phyloP scores from a whole-genome alignment of 2,797 vertebrate genomes.

The Xiphorhynchus erythropygius region DNA sequence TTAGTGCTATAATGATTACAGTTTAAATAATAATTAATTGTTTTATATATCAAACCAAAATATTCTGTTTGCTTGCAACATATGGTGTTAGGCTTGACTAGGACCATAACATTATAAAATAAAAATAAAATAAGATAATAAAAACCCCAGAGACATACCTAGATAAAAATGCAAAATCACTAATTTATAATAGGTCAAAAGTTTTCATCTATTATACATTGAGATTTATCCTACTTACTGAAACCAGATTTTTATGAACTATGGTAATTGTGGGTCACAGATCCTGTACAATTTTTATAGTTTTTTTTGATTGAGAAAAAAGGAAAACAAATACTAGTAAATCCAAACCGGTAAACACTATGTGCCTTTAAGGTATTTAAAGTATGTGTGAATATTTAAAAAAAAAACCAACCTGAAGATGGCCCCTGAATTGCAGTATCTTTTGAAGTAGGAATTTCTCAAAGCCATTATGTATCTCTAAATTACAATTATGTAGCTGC shows the following conservation, averaged over 20 bases:
- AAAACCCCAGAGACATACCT: fast-evolving
- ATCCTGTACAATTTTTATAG: not conserved
- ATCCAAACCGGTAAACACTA: not conserved
- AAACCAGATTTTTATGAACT: not conserved
- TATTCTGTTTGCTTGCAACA: not conserved
- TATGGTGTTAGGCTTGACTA: not conserved
- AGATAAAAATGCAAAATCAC: not conserved
- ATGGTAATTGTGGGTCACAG: not conserved
- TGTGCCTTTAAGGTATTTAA: not conserved
- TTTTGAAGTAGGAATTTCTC: not conserved
- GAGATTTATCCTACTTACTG: not conserved
- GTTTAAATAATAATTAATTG: not conserved
- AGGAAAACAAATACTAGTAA: fast-evolving
- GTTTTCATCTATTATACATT: not conserved
- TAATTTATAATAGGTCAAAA: not conserved
- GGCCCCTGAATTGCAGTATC: not conserved
- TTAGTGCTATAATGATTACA: not conserved
- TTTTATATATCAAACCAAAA: not conserved
- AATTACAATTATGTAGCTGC: not conserved
- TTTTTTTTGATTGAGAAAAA: not conserved
- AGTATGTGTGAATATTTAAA: not conserved
- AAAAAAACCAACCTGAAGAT: not conserved
- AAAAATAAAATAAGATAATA: not conserved
- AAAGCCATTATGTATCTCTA: not conserved
- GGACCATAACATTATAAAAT: not conserved